Conservation (phyloP, 92 coral and sea anemone species). For the Zoanthus solanderi region DNA sequence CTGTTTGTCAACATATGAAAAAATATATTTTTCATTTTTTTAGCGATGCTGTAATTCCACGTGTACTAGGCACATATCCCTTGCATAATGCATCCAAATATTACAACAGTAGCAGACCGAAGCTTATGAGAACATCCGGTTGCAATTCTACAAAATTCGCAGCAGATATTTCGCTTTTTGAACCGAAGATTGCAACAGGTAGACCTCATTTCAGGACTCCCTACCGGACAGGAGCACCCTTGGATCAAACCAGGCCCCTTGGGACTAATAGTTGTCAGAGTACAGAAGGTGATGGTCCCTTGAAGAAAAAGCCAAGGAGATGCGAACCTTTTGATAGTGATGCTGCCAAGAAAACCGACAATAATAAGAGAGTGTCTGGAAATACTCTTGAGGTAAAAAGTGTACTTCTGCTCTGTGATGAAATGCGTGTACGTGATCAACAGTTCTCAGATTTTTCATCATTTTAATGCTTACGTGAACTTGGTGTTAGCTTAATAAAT, state of each 20-base stretch:
- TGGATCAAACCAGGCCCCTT: neutral
- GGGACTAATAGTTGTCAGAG: neutral
- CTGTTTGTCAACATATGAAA: no score
- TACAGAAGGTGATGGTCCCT: neutral
- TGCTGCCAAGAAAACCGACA: neutral
- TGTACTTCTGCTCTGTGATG: neutral
- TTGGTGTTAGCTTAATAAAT: no score
- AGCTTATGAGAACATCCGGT: neutral
- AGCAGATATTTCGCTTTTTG: neutral
- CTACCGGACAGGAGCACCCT: conserved; percentile 18
- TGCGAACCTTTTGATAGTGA: neutral
- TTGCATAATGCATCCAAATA: neutral
- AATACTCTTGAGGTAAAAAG: conserved; percentile 1
- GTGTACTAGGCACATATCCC: neutral
- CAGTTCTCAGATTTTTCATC: neutral
- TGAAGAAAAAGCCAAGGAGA: conserved; percentile 19
- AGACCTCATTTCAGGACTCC: conserved; percentile 51
- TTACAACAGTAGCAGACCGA: conserved; percentile 4
- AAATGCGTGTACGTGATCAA: neutral
- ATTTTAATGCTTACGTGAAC: neutral
- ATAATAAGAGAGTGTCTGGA: neutral
- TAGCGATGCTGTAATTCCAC: neutral
- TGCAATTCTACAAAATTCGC: neutral
- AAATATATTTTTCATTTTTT: neutral
- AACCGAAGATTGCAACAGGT: neutral